phyloP scores from a whole-genome alignment of 2,888 invertebrate genomes.

The Pristionchus maxplancki region DNA sequence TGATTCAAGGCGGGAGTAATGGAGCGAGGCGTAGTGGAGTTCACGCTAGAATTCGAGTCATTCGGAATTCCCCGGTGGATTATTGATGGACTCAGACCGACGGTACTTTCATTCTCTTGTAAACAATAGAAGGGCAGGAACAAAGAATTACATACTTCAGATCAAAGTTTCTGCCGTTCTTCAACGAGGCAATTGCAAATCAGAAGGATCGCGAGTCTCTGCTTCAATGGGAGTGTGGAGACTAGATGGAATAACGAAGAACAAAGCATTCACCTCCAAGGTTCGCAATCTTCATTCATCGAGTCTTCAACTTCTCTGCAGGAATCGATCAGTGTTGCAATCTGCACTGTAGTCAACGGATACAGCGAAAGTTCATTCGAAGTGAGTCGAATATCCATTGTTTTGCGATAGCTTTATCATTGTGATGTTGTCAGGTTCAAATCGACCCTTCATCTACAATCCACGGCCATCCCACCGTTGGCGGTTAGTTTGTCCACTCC shows the following conservation, averaged over 20 bases:
- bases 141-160: no score
- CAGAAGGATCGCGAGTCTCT: not conserved
- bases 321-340: not conserved
- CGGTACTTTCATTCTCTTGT: not conserved
- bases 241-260: not conserved
- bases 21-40: not conserved
- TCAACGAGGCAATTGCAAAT: not conserved
- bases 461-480: conserved; percentile 1
- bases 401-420: not conserved
- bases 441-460: not conserved
- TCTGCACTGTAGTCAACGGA: not conserved
- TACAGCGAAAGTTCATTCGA: not conserved
- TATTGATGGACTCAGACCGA: conserved; percentile 32
- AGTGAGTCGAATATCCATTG: not conserved
- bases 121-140: not conserved
- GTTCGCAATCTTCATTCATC: not conserved
- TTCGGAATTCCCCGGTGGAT: conserved; percentile 23
- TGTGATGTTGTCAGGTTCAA: not conserved
- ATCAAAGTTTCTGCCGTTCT: not conserved
- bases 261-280: not conserved
- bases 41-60: not conserved
- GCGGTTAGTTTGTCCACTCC: not conserved
- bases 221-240: conserved; percentile 5
- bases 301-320: not conserved
- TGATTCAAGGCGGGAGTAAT: not conserved